Conservation (phyloP, 2,888 invertebrate genomes). For the Archips crataeganus region DNA sequence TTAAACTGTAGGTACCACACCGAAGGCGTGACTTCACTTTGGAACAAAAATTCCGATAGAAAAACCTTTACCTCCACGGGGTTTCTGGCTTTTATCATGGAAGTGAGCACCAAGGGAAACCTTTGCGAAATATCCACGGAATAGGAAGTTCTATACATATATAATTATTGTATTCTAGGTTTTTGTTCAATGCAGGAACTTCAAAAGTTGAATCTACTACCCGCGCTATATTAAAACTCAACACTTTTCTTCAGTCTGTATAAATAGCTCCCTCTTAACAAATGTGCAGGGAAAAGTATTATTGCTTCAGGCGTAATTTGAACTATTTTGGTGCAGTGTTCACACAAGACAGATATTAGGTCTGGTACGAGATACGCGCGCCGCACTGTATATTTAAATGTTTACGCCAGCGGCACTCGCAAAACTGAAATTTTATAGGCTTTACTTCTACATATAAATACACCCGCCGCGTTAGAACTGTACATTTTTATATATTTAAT, state of each 20-base stretch:
- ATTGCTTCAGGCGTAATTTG: conserved; percentile 9
- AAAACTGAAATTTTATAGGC: conserved; percentile 8
- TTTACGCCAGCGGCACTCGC: conserved; percentile 10
- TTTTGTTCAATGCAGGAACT: too few relatives aligned
- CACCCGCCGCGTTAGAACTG: too few relatives aligned
- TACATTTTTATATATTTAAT: not conserved
- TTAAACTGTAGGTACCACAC: too few relatives aligned
- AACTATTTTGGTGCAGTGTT: conserved; percentile 8
- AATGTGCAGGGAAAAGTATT: conserved; percentile 6
- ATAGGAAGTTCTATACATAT: too few relatives aligned
- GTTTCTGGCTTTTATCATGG: too few relatives aligned
- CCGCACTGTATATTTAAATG: conserved; percentile 9
- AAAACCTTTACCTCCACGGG: too few relatives aligned
- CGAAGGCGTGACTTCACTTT: too few relatives aligned
- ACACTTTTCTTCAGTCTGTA: not conserved
- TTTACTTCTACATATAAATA: not conserved
- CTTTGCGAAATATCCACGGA: too few relatives aligned
- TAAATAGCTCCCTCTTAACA: not conserved
- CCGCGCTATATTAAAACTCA: not conserved
- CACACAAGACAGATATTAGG: conserved; percentile 9
- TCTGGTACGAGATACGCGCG: conserved; percentile 7
- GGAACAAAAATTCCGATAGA: too few relatives aligned
- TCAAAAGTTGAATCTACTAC: not conserved
- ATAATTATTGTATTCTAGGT: too few relatives aligned
- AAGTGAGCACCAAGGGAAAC: too few relatives aligned